These are phyloP conservation scores for Scrobipalpa costella DNA, from an alignment of 2,888 invertebrate species.

Conservation along the genomic window DNA sequence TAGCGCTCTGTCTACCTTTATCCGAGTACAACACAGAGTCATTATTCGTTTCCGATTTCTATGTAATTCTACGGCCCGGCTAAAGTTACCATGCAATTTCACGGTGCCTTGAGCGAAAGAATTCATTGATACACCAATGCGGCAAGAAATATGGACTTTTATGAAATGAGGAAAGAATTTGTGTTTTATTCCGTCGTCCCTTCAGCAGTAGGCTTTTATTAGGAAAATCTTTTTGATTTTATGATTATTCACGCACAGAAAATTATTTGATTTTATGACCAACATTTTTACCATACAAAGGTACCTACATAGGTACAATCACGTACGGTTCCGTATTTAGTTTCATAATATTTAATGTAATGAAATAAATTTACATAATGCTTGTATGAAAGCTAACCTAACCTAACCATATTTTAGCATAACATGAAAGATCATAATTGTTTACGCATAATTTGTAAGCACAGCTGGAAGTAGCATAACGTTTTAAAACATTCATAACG, in stretches of 20 bases:
- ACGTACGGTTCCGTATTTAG: too few relatives aligned
- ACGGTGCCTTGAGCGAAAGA: conserved; percentile 43
- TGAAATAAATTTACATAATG: too few relatives aligned
- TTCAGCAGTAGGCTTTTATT: background rate
- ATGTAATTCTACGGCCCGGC: conserved; percentile 41
- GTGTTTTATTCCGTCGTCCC: conserved; percentile 17
- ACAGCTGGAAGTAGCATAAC: too few relatives aligned
- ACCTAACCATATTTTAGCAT: too few relatives aligned
- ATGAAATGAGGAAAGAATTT: conserved; percentile 30
- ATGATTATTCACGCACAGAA: background rate
- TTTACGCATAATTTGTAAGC: too few relatives aligned
- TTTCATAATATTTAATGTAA: too few relatives aligned
- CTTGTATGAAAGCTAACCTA: too few relatives aligned
- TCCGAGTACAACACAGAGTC: conserved; percentile 27
- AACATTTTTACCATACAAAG: background rate
- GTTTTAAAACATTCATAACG: too few relatives aligned
- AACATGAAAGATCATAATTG: too few relatives aligned
- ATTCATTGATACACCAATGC: conserved; percentile 43
- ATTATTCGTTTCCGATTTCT: conserved; percentile 43
- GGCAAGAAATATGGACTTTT: conserved; percentile 39
- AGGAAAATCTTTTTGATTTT: conserved; percentile 8
- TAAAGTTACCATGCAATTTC: conserved; percentile 49
- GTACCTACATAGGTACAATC: too few relatives aligned
- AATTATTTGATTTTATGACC: background rate
- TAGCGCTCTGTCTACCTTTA: background rate